Evolutionary conservation across 2,888 invertebrate species (phyloP), one percentile per base, ranked within the genome.

Genomic region (Bibio marci): DNA sequence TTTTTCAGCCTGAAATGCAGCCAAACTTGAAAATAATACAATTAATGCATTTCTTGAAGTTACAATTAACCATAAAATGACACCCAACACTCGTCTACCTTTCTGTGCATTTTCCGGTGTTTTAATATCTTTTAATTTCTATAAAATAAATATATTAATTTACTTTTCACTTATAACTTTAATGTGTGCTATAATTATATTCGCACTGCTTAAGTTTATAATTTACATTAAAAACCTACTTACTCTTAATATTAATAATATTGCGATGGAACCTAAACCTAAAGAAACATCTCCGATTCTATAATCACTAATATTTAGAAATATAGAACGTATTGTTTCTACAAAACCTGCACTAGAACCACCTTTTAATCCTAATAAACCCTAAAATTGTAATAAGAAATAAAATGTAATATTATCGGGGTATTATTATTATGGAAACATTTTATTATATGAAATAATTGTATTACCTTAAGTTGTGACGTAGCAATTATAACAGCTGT

Each of bases 401-500:
- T 40, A 32, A n/a, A 30, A 19, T n/a, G n/a, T n/a, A n/a, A n/a
- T n/a, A n/a, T n/a, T n/a, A n/a, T n/a, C n/a, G n/a, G n/a, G n/a
- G n/a, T n/a, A n/a, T n/a, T n/a, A n/a, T n/a, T n/a, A n/a, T n/a
- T n/a, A n/a, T n/a, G 32, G 19, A 37, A 35, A 38, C 30, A 31
- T 15, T n/a, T 30, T n/a, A n/a, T n/a, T n/a, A n/a, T n/a, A n/a
- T n/a, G n/a, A n/a, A n/a, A n/a, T n/a, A n/a, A n/a, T n/a, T n/a
- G n/a, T 33, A 18, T 18, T 22, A 71, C 71, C 52, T 86, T 87
- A 2, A 88, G 59, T 57, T 90, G 90, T 0, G 87, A 86, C 13
- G 79, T 76, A 4, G 81, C 83, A 42, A 90, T 90, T 44, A 88
- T 88, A 30, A 91, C 78, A 27, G 90, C 88, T 0, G 88, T 88